Evolutionary conservation across 92 coral and sea anemone genomes (phyloP).

Genomic region (Parazoanthus swiftii): DNA sequence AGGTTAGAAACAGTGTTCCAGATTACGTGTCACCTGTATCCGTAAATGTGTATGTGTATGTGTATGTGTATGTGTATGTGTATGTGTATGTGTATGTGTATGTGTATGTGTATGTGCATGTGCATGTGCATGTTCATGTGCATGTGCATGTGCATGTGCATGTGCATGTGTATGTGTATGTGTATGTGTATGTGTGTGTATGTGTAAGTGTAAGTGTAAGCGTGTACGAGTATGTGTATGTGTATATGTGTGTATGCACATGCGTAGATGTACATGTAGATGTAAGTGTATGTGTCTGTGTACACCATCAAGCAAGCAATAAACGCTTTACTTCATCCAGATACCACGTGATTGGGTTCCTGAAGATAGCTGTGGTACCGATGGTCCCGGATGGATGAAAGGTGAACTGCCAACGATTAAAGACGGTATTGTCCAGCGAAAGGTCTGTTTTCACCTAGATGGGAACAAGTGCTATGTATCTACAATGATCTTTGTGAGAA

Average conservation of each 20-base stretch:
- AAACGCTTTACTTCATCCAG: not conserved
- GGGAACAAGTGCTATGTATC: not conserved
- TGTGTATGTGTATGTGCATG: not conserved
- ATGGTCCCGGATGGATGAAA: constrained; percentile 23
- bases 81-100: not conserved
- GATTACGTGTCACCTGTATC: not conserved
- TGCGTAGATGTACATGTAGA: not conserved
- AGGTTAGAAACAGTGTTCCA: not conserved
- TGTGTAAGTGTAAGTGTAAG: not conserved
- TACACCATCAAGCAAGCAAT: not conserved
- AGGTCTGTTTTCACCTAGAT: constrained; percentile 3
- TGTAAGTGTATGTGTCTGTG: not conserved
- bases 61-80: not conserved
- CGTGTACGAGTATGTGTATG: not conserved
- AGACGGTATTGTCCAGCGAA: constrained; percentile 23
- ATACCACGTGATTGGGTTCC: not conserved
- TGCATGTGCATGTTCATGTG: not conserved
- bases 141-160: not conserved
- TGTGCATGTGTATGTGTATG: not conserved
- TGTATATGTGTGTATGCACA: not conserved
- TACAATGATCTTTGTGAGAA: not conserved
- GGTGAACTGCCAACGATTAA: constrained; percentile 5
- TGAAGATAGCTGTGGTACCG: not conserved
- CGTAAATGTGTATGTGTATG: not conserved
- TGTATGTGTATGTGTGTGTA: not conserved